phyloP scores from a whole-genome alignment of 2,797 vertebrate species.

The Typhlichthys subterraneus region DNA sequence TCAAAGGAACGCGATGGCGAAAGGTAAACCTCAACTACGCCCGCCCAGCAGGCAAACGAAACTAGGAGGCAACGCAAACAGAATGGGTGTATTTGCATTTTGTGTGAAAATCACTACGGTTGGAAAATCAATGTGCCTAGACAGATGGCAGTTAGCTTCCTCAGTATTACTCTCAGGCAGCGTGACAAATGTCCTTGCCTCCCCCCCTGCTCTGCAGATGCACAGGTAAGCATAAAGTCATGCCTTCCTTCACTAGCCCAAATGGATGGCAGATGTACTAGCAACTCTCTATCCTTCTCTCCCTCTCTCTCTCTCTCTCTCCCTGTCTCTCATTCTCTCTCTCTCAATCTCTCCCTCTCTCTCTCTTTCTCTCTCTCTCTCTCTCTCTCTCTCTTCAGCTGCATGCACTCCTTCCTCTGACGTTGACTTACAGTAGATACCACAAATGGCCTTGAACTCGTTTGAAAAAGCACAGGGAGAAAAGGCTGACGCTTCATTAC shows the following conservation, averaged over 20 bases:
- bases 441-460: slow-evolving; percentile 26
- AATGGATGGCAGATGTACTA: slow-evolving; percentile 53
- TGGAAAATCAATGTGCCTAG: slow-evolving; percentile 72
- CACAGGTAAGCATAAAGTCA: slow-evolving; percentile 64
- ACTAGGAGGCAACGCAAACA: slow-evolving; percentile 63
- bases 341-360: background rate
- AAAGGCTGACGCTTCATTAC: slow-evolving; percentile 18
- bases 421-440: slow-evolving; percentile 27
- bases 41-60: slow-evolving; percentile 50
- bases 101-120: slow-evolving; percentile 66
- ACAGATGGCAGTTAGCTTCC: slow-evolving; percentile 74
- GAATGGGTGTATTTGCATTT: slow-evolving; percentile 74
- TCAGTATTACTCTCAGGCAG: slow-evolving; percentile 64
- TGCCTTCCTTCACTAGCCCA: slow-evolving; percentile 37
- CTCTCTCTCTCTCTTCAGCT: background rate
- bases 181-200: slow-evolving; percentile 65
- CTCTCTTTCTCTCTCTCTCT: background rate
- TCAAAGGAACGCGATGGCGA: slow-evolving; percentile 64
- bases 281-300: slow-evolving; percentile 17
- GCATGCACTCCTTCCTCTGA: slow-evolving; percentile 6
- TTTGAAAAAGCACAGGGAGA: slow-evolving; percentile 7
- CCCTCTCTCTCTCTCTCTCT: background rate
- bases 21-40: slow-evolving; percentile 59
- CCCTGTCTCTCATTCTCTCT: slow-evolving; percentile 7
- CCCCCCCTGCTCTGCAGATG: slow-evolving; percentile 45